Conservation (phyloP, 2,113 vertebrate species). For the Salvelinus alpinus region DNA sequence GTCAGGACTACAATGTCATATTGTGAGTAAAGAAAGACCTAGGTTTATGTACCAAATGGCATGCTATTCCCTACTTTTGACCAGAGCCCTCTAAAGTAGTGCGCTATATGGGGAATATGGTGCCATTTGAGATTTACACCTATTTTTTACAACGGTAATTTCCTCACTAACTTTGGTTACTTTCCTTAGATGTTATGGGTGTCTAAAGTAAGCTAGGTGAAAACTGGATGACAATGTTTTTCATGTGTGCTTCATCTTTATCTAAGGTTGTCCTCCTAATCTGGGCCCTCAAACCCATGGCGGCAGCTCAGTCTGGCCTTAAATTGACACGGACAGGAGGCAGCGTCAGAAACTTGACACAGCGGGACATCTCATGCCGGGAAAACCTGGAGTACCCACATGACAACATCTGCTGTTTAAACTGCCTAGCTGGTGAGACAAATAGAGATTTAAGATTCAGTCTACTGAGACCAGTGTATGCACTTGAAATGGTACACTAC, state of each 20-base stretch:
- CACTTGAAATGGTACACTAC: no score
- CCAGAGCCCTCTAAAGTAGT: no score
- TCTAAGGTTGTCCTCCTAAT: constrained; percentile 27
- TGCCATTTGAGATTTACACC: no score
- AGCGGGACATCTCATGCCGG: constrained; percentile 34
- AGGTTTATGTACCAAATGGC: no score
- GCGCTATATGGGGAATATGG: no score
- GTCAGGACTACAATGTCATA: no score
- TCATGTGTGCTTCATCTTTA: background rate
- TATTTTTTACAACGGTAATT: no score
- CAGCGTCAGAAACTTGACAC: background rate
- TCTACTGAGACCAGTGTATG: background rate
- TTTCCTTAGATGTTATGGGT: background rate
- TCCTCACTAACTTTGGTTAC: no score
- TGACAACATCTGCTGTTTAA: constrained; percentile 62
- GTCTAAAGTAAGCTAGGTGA: background rate
- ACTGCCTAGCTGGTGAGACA: constrained; percentile 68
- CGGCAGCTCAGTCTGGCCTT: background rate
- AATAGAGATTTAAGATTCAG: constrained; percentile 1
- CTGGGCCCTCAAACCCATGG: background rate
- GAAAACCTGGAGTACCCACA: constrained; percentile 19
- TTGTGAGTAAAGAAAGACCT: no score
- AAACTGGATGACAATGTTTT: background rate
- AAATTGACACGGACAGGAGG: background rate
- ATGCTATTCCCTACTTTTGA: no score